Conservation (phyloP, 2,113 vertebrate species). For the Corythaixoides concolor region DNA sequence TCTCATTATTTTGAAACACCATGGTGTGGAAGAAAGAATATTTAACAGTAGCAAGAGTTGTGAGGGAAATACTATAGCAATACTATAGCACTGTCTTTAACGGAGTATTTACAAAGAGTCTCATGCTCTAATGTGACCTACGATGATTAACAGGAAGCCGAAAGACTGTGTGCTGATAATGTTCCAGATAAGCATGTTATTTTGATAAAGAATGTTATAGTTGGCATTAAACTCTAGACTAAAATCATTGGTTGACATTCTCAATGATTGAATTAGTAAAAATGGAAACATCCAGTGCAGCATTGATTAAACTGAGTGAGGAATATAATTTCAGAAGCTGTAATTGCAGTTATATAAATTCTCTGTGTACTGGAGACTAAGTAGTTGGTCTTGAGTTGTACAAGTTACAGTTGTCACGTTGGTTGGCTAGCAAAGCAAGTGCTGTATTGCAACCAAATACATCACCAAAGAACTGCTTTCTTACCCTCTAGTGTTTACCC, state of each 20-base stretch:
- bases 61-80: background rate
- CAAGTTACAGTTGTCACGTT: background rate
- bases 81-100: background rate
- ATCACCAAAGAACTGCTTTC: background rate
- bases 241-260: conserved; percentile 45
- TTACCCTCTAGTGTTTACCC: background rate
- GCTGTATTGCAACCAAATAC: background rate
- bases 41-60: background rate
- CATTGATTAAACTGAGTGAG: conserved; percentile 48
- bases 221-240: conserved; percentile 36
- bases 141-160: conserved; percentile 48
- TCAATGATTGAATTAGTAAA: conserved; percentile 63
- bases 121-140: background rate
- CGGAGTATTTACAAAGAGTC: background rate
- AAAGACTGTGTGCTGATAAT: conserved; percentile 21
- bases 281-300: conserved; percentile 42
- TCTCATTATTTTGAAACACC: background rate
- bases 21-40: background rate
- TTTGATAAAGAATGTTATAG: conserved; percentile 48
- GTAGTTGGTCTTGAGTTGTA: background rate
- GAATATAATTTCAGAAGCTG: conserved; percentile 31
- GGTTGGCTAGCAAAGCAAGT: background rate
- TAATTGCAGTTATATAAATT: conserved; percentile 41
- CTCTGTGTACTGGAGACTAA: background rate
- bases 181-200: conserved; percentile 18